Base-by-base conservation (phyloP, 2,888 invertebrate genomes). In the Iphiclides podalirius region DNA sequence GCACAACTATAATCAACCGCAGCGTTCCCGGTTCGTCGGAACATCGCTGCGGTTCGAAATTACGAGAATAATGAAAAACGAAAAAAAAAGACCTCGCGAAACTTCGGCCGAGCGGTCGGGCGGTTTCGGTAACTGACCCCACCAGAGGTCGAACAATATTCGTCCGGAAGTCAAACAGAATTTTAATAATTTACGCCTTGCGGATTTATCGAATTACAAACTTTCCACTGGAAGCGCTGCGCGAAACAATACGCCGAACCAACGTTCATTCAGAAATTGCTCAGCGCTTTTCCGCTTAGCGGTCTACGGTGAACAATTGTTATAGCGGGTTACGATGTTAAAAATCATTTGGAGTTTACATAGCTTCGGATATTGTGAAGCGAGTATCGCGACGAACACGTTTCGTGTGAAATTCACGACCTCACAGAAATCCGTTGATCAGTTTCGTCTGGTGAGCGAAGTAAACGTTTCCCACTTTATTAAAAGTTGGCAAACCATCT, bases 21-120 rank as follows among this genome's bases (percentile, higher is more conserved):
- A 15, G 28, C 26, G 26, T 13, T 17, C 33, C 11, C 11, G n/a
- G 17, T 33, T 41, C 33, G 33, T 35, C 36, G 43, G 35, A 17
- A 38, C 13, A 23, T 23, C 20, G 12, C 11, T 37, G 44, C 37
- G 44, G 43, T 43, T 26, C n/a, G 6, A 44, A 36, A 26, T 44
- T 33, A 28, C 14, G 15, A 4, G 20, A 20, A 20, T 20, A 20
- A 20, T 20, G 20, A 6, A 20, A 20, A 20, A 20, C 20, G 9
- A 15, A 26, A 43, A 34, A 11, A 40, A 40, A 23, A 35, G 20
- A n/a, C 31, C n/a, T n/a, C 31, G n/a, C 8, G 31, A n/a, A 31
- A 31, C 31, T 11, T 8, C 28, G n/a, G 4, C 28, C n/a, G 11
- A 31, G n/a, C 31, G 31, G n/a, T 2, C 12, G 31, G n/a, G 31